Evolutionary conservation across 2,113 vertebrate genomes (phyloP).

Genomic region (Bagarius yarrelli): DNA sequence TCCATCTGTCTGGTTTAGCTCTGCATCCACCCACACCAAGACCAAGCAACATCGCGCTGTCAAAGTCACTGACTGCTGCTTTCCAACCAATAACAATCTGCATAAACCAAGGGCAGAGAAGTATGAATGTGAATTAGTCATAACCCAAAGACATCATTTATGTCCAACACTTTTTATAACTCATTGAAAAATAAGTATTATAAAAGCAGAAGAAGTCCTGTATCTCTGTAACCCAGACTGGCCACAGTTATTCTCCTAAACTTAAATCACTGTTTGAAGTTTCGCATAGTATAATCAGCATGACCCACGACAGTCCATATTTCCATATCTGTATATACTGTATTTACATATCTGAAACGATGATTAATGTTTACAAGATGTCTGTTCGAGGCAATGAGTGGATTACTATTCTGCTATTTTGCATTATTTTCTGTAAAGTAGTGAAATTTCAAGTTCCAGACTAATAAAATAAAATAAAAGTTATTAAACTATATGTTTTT

Average conservation of each 20-base stretch:
- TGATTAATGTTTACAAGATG: not conserved
- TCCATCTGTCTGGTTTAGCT: constrained; percentile 34
- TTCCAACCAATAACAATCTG: constrained; percentile 16
- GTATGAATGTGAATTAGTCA: constrained; percentile 1
- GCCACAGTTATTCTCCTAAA: not conserved
- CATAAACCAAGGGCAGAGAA: constrained; percentile 18
- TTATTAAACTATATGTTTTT: not conserved
- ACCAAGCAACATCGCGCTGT: not conserved
- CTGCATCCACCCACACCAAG: constrained; percentile 31
- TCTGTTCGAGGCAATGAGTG: not conserved
- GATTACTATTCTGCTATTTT: not conserved
- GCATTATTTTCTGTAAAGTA: not conserved
- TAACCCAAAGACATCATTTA: not conserved
- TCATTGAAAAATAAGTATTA: not conserved
- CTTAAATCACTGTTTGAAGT: not conserved
- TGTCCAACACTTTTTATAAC: constrained; percentile 6
- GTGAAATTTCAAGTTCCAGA: not conserved
- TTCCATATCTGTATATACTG: constrained; percentile 7
- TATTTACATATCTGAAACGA: constrained; percentile 17
- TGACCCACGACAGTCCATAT: not conserved
- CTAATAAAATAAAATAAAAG: not conserved
- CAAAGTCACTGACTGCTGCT: constrained; percentile 23
- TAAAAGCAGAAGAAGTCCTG: not conserved
- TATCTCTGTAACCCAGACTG: not conserved
- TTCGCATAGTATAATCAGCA: not conserved